Conservation (phyloP, 1,140 invertebrate species). For the Drosophila triauraria region DNA sequence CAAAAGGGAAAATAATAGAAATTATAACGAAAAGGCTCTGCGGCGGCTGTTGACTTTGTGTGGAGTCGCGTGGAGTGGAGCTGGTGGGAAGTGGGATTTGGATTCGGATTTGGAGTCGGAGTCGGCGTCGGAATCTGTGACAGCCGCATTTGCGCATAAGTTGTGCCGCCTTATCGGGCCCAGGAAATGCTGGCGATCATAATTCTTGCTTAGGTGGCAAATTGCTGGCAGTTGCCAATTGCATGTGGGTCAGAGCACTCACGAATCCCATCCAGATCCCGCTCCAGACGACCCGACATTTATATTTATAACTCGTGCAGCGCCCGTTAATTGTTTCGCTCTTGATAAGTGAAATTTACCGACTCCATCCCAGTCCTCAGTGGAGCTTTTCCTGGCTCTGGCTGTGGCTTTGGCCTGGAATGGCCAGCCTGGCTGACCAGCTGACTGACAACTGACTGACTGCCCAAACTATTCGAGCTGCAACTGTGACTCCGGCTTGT, state of each 20-base stretch:
- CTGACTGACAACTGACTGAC: conserved; percentile 59
- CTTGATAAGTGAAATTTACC: conserved; percentile 74
- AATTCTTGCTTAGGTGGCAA: conserved; percentile 79
- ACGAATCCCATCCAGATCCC: conserved; percentile 47
- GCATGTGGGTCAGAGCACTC: conserved; percentile 76
- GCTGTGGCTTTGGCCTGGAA: neutral
- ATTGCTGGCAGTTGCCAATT: conserved; percentile 75
- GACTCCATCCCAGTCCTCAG: conserved; percentile 4
- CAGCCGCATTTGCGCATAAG: conserved; percentile 69
- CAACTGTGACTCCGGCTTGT: conserved; percentile 38
- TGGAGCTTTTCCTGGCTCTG: neutral
- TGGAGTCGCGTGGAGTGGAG: conserved; percentile 25
- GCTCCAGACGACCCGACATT: conserved; percentile 64
- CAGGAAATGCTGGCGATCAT: conserved; percentile 78
- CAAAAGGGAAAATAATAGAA: conserved; percentile 84
- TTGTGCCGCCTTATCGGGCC: conserved; percentile 58
- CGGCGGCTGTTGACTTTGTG: conserved; percentile 71
- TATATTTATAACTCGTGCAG: conserved; percentile 79
- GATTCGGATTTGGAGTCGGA: neutral
- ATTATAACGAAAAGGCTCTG: conserved; percentile 78
- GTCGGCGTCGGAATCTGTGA: conserved; percentile 22
- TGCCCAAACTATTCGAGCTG: conserved; percentile 55
- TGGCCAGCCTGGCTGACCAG: conserved; percentile 13
- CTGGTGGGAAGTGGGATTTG: conserved; percentile 62
- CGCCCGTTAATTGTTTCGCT: conserved; percentile 70